A percentile compares a stretch with the other conserved stretches of the same genome.
These are phyloP conservation scores for Pollenia griseotomentosa DNA, from an alignment of 2,888 invertebrate species.

Conservation along the genomic window DNA sequence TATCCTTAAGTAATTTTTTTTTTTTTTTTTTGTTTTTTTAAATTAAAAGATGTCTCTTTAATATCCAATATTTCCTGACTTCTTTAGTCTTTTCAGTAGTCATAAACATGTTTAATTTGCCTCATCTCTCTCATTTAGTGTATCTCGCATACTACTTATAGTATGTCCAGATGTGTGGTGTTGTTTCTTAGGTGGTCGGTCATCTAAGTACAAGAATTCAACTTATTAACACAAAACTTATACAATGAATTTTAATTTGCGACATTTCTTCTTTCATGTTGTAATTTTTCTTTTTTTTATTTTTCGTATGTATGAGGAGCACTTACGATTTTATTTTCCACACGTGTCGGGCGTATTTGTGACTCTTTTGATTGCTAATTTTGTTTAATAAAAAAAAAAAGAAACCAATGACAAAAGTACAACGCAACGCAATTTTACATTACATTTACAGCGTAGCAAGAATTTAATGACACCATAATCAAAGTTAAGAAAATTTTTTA, in stretches of 20 bases:
- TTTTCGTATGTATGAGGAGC: neutral
- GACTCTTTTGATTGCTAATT: constrained; percentile 30
- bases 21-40: constrained; percentile 6
- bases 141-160: neutral
- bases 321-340: constrained; percentile 44
- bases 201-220: constrained; percentile 5
- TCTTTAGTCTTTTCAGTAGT: constrained; percentile 12
- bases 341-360: constrained; percentile 59
- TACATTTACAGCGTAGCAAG: neutral
- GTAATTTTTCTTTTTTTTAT: neutral
- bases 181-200: constrained; percentile 19
- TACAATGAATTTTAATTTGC: constrained; percentile 68
- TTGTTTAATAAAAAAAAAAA: constrained; percentile 43
- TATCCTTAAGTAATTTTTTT: constrained; percentile 17
- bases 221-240: constrained; percentile 55
- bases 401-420: constrained; percentile 7
- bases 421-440: neutral
- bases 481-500: too few species aligned
- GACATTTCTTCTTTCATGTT: constrained; percentile 27
- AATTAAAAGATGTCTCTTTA: constrained; percentile 24
- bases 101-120: constrained; percentile 54
- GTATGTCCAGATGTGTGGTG: neutral
- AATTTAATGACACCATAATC: neutral
- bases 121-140: neutral
- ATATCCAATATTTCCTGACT: neutral